A percentile compares a stretch with the other conserved stretches of the same genome.
Evolutionary conservation across 1,140 invertebrate species (phyloP).

Genomic region (Acromyrmex heyeri): DNA sequence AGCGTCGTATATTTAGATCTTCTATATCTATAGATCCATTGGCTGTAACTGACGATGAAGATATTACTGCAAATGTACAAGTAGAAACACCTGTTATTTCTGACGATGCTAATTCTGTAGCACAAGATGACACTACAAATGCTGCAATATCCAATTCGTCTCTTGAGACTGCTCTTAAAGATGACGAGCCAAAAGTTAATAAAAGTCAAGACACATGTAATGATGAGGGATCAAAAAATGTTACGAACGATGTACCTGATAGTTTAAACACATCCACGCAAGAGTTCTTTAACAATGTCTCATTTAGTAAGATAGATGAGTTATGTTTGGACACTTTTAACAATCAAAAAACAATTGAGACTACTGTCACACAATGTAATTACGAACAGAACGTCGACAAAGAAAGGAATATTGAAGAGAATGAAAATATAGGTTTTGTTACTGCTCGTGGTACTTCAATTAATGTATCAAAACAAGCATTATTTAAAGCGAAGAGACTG

Average conservation of each 20-base stretch:
- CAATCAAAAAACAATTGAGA: constrained; percentile 20
- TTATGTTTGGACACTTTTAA: constrained; percentile 60
- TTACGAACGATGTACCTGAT: constrained; percentile 26
- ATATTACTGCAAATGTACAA: neutral
- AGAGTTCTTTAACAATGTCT: constrained; percentile 79
- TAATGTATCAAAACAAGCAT: constrained; percentile 55
- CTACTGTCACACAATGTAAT: neutral
- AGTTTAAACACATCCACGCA: constrained; percentile 73
- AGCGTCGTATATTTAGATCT: constrained; percentile 78
- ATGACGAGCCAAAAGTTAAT: neutral
- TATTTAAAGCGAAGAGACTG: constrained; percentile 64
- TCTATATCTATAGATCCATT: constrained; percentile 12
- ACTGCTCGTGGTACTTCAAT: constrained; percentile 32
- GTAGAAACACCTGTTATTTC: constrained; percentile 1
- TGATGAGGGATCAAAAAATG: constrained; percentile 28
- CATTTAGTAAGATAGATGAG: constrained; percentile 76
- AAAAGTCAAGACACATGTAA: neutral
- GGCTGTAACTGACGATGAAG: constrained; percentile 38
- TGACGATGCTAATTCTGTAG: neutral
- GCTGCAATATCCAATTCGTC: neutral
- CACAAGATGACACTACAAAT: neutral
- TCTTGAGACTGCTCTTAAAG: neutral
- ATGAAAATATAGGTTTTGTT: constrained; percentile 30
- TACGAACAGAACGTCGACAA: neutral
- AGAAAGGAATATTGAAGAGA: constrained; percentile 7